Evolutionary conservation across 1,140 invertebrate genomes (phyloP).

Genomic region (Colletes latitarsis): DNA sequence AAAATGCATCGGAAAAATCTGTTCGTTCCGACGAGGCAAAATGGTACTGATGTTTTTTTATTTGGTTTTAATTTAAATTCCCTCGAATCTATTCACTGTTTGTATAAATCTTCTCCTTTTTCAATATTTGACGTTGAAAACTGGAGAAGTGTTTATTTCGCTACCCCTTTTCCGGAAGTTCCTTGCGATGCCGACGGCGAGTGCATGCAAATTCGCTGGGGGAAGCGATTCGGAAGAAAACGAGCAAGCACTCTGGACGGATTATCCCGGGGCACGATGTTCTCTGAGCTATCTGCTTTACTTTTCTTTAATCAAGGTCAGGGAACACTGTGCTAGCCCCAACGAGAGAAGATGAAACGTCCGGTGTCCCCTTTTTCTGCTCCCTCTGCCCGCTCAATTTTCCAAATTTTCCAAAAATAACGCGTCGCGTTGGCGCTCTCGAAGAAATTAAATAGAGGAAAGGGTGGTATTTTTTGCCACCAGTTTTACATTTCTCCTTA

Average conservation of each 20-base stretch:
- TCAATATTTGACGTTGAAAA: neutral
- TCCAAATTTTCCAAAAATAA: neutral
- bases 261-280: slow-evolving; percentile 2
- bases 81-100: neutral
- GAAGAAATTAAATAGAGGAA: too few relatives aligned
- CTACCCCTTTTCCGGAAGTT: neutral
- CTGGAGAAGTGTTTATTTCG: neutral
- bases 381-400: neutral
- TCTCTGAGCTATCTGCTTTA: slow-evolving; percentile 18
- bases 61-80: neutral
- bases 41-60: neutral
- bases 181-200: neutral
- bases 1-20: too few relatives aligned
- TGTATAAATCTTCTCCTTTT: neutral
- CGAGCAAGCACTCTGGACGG: neutral
- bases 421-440: neutral
- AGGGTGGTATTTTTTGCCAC: too few relatives aligned
- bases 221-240: slow-evolving; percentile 1
- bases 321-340: neutral
- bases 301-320: slow-evolving; percentile 31
- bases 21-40: neutral
- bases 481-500: too few relatives aligned
- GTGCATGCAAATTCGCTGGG: neutral
- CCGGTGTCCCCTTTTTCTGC: neutral
- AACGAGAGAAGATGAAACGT: neutral